Base-by-base conservation (phyloP, 2,888 invertebrate species). In the Eupeodes latifasciatus region DNA sequence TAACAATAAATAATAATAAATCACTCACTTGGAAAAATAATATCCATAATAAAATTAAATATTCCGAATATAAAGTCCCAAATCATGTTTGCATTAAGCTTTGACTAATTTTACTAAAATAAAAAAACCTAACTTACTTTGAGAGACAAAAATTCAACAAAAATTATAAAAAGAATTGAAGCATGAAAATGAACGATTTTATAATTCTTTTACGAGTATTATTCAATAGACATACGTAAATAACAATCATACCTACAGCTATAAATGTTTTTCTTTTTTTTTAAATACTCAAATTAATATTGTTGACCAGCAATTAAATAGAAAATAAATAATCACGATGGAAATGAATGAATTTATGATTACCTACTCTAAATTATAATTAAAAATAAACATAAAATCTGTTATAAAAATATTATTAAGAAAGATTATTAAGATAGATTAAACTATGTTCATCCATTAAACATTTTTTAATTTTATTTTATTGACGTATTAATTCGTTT, bases 1-100 rank as follows among this genome's bases (percentile, higher is more conserved):
- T 7, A 5, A 40, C 40, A 40, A 7, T 40, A 40, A 0, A 14
- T 57, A 12, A 1, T 57, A 27, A 57, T 36, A 14, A 7, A 59
- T 6, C 2, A 79, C 83, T 83, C 27, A 87, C 86, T 87, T 66
- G 86, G 83, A 55, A 87, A 87, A 1, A 87, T 14, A 2, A 87
- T 36, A 53, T 77, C 77, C 19, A 66, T n/a, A 51, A 87, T n/a
- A 80, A 87, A 87, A 57, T 84, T 87, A 19, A 84, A 34, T 67
- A 87, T 72, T 53, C 84, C 84, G 11, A 74, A 12, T 12, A 87
- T 14, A 0, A 87, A 3, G 16, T 87, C 84, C 80, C 76, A 87
- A 57, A 87, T 62, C 87, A 87, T 87, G 76, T 71, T 47, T 36
- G 6, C 16, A 40, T 47, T 19, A 1, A 27, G 11, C 9, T 59